phyloP scores from a whole-genome alignment of 2,888 invertebrate species.

The Hyposoter dolosus region DNA sequence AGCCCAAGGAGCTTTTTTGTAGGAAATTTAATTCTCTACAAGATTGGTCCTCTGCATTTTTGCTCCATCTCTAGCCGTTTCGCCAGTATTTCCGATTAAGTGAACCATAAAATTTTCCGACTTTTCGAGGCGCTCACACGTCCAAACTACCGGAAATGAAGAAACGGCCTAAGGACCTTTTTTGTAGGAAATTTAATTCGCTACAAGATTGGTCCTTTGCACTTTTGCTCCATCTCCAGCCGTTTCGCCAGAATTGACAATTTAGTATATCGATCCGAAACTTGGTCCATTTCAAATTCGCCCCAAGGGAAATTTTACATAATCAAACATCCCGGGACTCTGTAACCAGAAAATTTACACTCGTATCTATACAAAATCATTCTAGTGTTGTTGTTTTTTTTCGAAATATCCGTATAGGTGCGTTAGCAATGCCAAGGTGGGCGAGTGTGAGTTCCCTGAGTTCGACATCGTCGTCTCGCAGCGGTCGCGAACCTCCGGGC shows the following conservation, averaged over 20 bases:
- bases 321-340: neutral
- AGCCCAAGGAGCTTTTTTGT: neutral
- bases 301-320: neutral
- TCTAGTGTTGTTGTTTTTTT: neutral
- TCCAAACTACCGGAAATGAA: neutral
- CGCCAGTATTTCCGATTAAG: no score
- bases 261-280: no score
- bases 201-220: neutral
- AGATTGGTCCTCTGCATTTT: neutral
- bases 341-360: neutral
- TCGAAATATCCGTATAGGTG: constrained; percentile 86
- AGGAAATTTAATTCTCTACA: neutral
- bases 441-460: constrained; percentile 90
- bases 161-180: neutral
- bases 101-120: no score
- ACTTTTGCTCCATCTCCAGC: neutral
- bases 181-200: neutral
- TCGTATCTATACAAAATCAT: neutral
- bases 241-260: neutral
- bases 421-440: constrained; percentile 94
- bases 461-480: constrained; percentile 85
- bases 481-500: constrained; percentile 84
- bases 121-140: neutral
- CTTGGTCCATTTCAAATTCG: neutral
- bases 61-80: neutral